phyloP scores from a whole-genome alignment of 2,797 vertebrate species.

The Scolopax rusticola region DNA sequence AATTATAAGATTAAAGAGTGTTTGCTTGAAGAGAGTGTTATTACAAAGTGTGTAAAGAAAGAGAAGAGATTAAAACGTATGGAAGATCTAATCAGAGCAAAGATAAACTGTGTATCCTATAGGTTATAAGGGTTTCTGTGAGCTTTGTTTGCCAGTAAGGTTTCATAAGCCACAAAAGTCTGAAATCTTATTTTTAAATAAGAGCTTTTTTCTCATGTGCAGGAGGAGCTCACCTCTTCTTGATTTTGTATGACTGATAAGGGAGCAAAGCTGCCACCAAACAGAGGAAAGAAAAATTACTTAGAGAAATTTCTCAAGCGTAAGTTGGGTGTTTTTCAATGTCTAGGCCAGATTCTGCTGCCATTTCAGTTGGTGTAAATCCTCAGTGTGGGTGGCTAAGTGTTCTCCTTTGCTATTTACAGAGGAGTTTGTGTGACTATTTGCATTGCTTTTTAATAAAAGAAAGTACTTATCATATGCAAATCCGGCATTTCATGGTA shows the following conservation, averaged over 20 bases:
- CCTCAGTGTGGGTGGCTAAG: constrained; percentile 24
- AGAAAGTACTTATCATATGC: constrained; percentile 76
- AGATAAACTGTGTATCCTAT: constrained; percentile 63
- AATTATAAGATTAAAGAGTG: constrained; percentile 77
- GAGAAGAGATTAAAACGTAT: constrained; percentile 55
- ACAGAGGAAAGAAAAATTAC: constrained; percentile 24
- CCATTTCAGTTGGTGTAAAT: constrained; percentile 40
- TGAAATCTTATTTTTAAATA: constrained; percentile 54
- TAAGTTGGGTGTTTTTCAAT: constrained; percentile 28
- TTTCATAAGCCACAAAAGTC: constrained; percentile 24
- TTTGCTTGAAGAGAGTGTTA: constrained; percentile 71
- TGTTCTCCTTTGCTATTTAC: constrained; percentile 76
- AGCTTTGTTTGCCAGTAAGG: constrained; percentile 34
- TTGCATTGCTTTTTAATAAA: constrained; percentile 78
- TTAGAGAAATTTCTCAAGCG: background rate
- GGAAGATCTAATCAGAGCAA: constrained; percentile 61
- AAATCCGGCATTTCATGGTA: constrained; percentile 78
- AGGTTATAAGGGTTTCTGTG: constrained; percentile 38
- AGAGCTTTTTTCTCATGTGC: background rate
- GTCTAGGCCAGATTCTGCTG: constrained; percentile 34
- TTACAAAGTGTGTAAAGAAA: constrained; percentile 71
- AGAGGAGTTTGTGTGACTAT: constrained; percentile 75
- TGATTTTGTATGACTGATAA: constrained; percentile 24
- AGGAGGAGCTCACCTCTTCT: background rate
- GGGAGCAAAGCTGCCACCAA: background rate